These are phyloP conservation scores for Columba janthina DNA, from an alignment of 2,113 vertebrate species.

Conservation along the genomic window DNA sequence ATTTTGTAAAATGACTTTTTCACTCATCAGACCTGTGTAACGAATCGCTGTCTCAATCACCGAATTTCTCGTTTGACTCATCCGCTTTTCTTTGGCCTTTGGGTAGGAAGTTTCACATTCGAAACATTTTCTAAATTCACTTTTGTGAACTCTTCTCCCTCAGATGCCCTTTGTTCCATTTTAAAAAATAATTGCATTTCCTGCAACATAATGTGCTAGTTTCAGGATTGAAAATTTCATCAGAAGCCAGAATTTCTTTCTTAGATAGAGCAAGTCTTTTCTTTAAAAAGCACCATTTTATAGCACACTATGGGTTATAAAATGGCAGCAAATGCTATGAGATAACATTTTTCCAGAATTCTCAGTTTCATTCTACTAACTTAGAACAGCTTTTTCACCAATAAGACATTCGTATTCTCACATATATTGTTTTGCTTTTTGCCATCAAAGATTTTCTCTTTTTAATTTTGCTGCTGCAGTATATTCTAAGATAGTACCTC, in stretches of 20 bases:
- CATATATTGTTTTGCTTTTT: not conserved
- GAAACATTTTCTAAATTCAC: slow-evolving; percentile 56
- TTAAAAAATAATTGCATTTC: slow-evolving; percentile 40
- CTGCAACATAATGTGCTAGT: slow-evolving; percentile 6
- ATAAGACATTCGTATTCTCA: not conserved
- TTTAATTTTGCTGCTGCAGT: not conserved
- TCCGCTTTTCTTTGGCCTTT: slow-evolving; percentile 31
- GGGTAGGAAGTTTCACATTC: slow-evolving; percentile 32
- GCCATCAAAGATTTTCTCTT: not conserved
- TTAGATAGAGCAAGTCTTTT: not conserved
- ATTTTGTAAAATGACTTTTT: slow-evolving; percentile 46
- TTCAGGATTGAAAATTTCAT: slow-evolving; percentile 11
- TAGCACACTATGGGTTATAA: not conserved
- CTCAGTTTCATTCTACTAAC: not conserved
- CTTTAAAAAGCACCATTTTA: not conserved
- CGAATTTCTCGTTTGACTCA: slow-evolving; percentile 31
- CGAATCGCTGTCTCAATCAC: slow-evolving; percentile 41
- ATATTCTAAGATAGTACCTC: not conserved
- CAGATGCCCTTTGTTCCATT: slow-evolving; percentile 8
- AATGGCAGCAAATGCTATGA: not conserved
- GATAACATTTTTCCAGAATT: not conserved
- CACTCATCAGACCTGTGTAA: slow-evolving; percentile 53
- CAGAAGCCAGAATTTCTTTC: not conserved
- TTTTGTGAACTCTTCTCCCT: slow-evolving; percentile 33
- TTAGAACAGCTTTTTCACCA: not conserved